phyloP scores from a whole-genome alignment of 2,888 invertebrate genomes.

The Mimumesa dahlbomi region DNA sequence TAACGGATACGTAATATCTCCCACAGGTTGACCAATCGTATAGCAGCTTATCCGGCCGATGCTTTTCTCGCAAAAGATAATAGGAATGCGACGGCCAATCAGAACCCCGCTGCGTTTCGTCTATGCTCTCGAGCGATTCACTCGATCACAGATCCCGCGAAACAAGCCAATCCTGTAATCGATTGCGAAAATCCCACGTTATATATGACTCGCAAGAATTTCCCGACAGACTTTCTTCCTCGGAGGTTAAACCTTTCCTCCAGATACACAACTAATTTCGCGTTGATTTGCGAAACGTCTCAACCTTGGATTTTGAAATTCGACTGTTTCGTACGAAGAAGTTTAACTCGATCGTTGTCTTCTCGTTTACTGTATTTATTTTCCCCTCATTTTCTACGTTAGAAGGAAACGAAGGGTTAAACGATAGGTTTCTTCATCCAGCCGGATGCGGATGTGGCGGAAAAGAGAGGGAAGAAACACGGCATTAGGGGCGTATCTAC shows the following conservation, averaged over 20 bases:
- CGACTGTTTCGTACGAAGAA: too few species aligned
- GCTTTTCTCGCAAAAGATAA: slow-evolving; percentile 27
- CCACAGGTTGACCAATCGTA: slow-evolving; percentile 44
- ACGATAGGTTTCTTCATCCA: background rate
- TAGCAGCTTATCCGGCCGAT: slow-evolving; percentile 31
- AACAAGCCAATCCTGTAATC: slow-evolving; percentile 23
- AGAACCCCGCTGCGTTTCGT: slow-evolving; percentile 15
- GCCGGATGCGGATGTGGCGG: slow-evolving; percentile 2
- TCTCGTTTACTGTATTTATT: too few species aligned
- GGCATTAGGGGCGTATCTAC: background rate
- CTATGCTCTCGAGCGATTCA: slow-evolving; percentile 11
- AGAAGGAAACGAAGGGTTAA: too few species aligned
- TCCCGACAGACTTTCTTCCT: too few species aligned
- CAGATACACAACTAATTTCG: too few species aligned
- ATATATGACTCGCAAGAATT: too few species aligned
- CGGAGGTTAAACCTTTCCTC: too few species aligned
- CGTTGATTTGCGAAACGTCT: too few species aligned
- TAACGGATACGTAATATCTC: slow-evolving; percentile 32
- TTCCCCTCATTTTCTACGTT: too few species aligned
- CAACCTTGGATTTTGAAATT: too few species aligned
- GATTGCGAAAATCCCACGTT: too few species aligned
- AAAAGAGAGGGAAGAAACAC: slow-evolving; percentile 2
- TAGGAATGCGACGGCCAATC: slow-evolving; percentile 24
- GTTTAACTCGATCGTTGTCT: too few species aligned
- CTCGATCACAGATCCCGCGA: slow-evolving; percentile 4